Percentiles rank a stretch among this genome's conserved stretches.
These are phyloP conservation scores for Torymus tubicola DNA, from an alignment of 2,888 invertebrate genomes.

Conservation along the genomic window DNA sequence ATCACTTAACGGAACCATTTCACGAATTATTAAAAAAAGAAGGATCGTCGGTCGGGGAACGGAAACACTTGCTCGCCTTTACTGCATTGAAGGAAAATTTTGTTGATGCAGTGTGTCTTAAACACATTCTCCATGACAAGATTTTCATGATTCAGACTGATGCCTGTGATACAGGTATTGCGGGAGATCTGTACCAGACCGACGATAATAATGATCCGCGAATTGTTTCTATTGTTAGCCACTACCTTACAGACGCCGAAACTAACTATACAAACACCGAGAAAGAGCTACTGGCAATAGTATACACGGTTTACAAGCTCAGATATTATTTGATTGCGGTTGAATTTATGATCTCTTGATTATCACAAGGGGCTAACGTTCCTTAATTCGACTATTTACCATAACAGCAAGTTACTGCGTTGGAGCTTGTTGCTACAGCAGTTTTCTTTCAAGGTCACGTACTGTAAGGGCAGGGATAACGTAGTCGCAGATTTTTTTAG, in stretches of 20 bases:
- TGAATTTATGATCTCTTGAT: too few relatives aligned
- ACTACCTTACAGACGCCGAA: too few relatives aligned
- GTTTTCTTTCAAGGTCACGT: too few relatives aligned
- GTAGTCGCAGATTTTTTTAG: too few relatives aligned
- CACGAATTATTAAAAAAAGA: not conserved
- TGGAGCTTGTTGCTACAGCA: too few relatives aligned
- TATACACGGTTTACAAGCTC: not conserved
- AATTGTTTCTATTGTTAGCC: too few relatives aligned
- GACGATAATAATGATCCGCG: not conserved
- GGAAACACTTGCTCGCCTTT: not conserved
- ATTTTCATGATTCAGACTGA: not conserved
- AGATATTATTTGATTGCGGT: slow-evolving; percentile 14
- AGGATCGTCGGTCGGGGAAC: not conserved
- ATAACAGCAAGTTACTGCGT: too few relatives aligned
- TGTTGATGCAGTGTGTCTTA: not conserved
- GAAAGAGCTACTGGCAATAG: too few relatives aligned
- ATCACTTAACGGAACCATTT: not conserved
- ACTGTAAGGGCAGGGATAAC: too few relatives aligned
- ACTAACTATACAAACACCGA: too few relatives aligned
- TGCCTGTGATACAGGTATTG: not conserved
- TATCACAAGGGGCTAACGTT: too few relatives aligned
- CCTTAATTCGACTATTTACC: too few relatives aligned
- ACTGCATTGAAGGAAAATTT: slow-evolving; percentile 3
- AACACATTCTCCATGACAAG: not conserved
- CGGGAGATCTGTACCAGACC: not conserved